Evolutionary conservation across 2,797 vertebrate genomes (phyloP).

Genomic region (Acanthurus tractus): DNA sequence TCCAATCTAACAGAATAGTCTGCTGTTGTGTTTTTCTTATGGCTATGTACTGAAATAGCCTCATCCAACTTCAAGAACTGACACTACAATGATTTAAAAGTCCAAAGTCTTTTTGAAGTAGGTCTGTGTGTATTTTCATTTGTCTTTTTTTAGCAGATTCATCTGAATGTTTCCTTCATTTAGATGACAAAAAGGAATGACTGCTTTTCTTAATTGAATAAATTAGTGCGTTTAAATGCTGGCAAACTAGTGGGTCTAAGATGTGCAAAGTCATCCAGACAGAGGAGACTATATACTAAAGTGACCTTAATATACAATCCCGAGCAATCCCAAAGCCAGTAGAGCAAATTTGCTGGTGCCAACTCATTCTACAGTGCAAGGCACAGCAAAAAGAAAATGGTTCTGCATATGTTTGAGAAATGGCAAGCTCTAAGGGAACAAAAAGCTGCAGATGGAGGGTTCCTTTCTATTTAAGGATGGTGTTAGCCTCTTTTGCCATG

Average conservation of each 20-base stretch:
- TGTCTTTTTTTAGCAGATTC: conserved; percentile 3
- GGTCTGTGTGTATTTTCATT: neutral
- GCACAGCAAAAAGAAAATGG: conserved; percentile 51
- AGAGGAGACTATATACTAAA: neutral
- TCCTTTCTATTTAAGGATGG: conserved; percentile 61
- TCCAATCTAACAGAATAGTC: conserved; percentile 3
- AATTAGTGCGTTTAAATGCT: conserved; percentile 15
- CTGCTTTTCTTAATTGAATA: neutral
- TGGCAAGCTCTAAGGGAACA: conserved; percentile 50
- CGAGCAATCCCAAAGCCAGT: conserved; percentile 52
- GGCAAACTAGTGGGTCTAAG: conserved; percentile 4
- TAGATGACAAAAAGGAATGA: conserved; percentile 10
- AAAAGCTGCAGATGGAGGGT: conserved; percentile 62
- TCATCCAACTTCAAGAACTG: neutral
- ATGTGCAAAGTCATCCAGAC: conserved; percentile 22
- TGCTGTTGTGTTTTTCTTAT: conserved; percentile 3
- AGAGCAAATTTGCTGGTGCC: conserved; percentile 49
- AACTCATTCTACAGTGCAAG: conserved; percentile 41
- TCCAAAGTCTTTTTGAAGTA: neutral
- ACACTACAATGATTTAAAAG: neutral
- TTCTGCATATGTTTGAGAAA: conserved; percentile 59
- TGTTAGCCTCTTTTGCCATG: conserved; percentile 58
- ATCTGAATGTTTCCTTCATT: conserved; percentile 30
- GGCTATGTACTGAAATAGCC: neutral
- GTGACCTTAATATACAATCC: conserved; percentile 35